Evolutionary conservation across 2,113 vertebrate species (phyloP).

Genomic region (Plectropomus leopardus): DNA sequence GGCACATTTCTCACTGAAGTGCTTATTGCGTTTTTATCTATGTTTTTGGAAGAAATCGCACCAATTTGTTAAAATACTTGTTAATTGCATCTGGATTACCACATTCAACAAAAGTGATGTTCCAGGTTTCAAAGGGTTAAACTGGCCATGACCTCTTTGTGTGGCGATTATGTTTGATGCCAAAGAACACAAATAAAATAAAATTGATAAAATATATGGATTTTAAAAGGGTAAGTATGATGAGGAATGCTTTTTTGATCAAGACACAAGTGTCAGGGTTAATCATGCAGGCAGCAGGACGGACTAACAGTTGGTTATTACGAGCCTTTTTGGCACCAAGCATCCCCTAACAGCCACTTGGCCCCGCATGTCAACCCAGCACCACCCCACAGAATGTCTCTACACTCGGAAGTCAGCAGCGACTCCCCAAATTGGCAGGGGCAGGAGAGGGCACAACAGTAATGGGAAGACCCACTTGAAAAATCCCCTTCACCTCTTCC

Average conservation of each 20-base stretch:
- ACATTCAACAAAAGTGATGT: too few relatives aligned
- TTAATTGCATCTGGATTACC: too few relatives aligned
- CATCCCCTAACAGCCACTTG: slow-evolving; percentile 46
- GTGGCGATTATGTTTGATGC: neutral
- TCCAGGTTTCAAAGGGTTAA: too few relatives aligned
- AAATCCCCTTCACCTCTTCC: slow-evolving; percentile 62
- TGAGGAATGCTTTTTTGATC: neutral
- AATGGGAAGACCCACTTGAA: slow-evolving; percentile 80
- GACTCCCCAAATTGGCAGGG: slow-evolving; percentile 66
- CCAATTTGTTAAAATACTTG: too few relatives aligned
- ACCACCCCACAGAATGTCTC: slow-evolving; percentile 24
- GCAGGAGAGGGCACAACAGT: slow-evolving; percentile 71
- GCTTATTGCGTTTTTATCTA: too few relatives aligned
- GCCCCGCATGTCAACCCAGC: slow-evolving; percentile 39
- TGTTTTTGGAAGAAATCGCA: too few relatives aligned
- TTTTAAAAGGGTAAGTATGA: neutral
- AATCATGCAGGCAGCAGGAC: slow-evolving; percentile 10
- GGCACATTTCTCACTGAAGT: too few relatives aligned
- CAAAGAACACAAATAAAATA: neutral
- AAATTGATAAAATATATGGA: neutral
- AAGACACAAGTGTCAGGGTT: slow-evolving; percentile 20
- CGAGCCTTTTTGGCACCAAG: slow-evolving; percentile 12
- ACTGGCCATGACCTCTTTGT: neutral
- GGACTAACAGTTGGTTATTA: slow-evolving; percentile 18
- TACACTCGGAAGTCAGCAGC: slow-evolving; percentile 35